A percentile compares a stretch with the other conserved stretches of the same genome.
Evolutionary conservation across 1,140 invertebrate genomes (phyloP).

Genomic region (Drosophila prosaltans): DNA sequence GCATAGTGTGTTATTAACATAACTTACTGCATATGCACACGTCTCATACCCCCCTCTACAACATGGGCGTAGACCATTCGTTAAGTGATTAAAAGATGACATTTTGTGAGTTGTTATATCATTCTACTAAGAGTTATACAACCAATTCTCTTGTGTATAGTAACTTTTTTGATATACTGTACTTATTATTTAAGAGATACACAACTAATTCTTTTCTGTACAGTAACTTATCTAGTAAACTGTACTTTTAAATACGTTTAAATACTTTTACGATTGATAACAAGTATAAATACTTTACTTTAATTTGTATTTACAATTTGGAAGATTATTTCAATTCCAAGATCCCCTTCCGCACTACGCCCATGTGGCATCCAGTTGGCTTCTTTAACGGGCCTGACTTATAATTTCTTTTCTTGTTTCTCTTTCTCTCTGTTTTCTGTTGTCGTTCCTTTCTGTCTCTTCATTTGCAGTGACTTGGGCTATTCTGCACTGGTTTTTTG

Average conservation of each 20-base stretch:
- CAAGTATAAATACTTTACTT: too few relatives aligned
- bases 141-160: too few relatives aligned
- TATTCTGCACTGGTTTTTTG: conserved; percentile 27
- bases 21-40: conserved; percentile 48
- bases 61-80: background rate
- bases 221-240: too few relatives aligned
- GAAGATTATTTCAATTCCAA: background rate
- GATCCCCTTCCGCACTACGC: background rate
- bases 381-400: conserved; percentile 28
- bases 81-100: too few relatives aligned
- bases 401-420: conserved; percentile 50
- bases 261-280: too few relatives aligned
- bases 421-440: conserved; percentile 28
- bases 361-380: background rate
- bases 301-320: too few relatives aligned
- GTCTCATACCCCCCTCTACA: conserved; percentile 14
- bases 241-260: too few relatives aligned
- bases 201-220: too few relatives aligned
- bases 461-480: conserved; percentile 33
- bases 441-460: background rate
- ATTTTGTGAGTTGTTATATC: too few relatives aligned
- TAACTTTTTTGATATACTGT: too few relatives aligned
- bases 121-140: too few relatives aligned
- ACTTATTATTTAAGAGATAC: too few relatives aligned
- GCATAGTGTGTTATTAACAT: conserved; percentile 46